phyloP scores from a whole-genome alignment of 2,113 vertebrate species.

The Chloropsis hardwickii region DNA sequence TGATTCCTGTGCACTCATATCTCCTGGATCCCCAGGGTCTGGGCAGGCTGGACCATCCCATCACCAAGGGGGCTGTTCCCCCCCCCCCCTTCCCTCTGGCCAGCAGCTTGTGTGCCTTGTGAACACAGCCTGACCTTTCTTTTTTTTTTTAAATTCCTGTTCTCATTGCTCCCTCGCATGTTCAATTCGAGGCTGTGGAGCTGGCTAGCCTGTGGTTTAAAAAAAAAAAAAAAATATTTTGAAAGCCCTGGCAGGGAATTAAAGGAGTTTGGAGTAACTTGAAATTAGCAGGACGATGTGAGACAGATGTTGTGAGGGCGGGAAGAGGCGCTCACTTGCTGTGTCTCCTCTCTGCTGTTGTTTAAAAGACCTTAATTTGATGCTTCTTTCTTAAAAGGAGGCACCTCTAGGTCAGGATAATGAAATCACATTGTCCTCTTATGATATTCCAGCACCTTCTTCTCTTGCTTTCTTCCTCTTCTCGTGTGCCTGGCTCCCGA shows the following conservation, averaged over 20 bases:
- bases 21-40: neutral
- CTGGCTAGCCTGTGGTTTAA: slow-evolving; percentile 35
- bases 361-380: slow-evolving; percentile 11
- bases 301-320: slow-evolving; percentile 42
- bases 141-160: neutral
- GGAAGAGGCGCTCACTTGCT: neutral
- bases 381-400: neutral
- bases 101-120: neutral
- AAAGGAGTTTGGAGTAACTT: slow-evolving; percentile 25
- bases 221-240: neutral
- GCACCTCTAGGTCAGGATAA: neutral
- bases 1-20: rapidly evolving
- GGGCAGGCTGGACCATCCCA: neutral
- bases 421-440: neutral
- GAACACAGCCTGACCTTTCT: neutral
- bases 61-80: neutral
- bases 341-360: neutral
- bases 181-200: neutral
- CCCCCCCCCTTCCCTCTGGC: neutral
- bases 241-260: slow-evolving; percentile 42
- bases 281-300: slow-evolving; percentile 27
- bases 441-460: neutral
- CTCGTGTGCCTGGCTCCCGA: neutral
- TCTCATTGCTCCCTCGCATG: neutral
- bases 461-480: neutral